Base-by-base conservation (phyloP, 1,140 invertebrate species). In the Conus betulinus region DNA sequence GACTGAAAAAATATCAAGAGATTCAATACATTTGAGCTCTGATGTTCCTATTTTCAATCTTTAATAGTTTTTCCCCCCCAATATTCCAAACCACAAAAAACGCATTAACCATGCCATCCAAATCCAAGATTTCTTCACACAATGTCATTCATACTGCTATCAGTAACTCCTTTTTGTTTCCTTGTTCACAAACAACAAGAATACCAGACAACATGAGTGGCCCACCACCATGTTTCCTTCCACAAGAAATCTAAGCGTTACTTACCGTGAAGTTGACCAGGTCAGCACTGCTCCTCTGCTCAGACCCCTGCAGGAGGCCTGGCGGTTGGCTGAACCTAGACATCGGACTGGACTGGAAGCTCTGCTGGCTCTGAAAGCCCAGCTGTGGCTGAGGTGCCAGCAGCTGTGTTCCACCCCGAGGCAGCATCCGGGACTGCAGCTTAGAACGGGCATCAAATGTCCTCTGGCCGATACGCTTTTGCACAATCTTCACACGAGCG, bases 401-500 rank as follows among this genome's bases (percentile, higher is more conserved):
- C 3, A 23, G 27, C 57, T 39, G 27, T 25, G 20, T 17, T 71
- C 67, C 67, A 71, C 7, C 23, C 23, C 74, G 67, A 6, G 57
- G 57, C 76, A 7, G 4, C 6, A 20, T n/a, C 23, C 67, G 11
- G 11, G 67, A 6, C 67, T 89, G 78, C 25, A 91, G 55, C 63
- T 87, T 85, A 20, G 91, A 89, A 51, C 90, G 57, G 15, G 92
- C 90, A 89, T 90, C 89, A 87, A 89, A 90, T 51, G 87, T 90
- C 60, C 89, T 88, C 78, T 91, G 88, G 23, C 87, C 79, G n/a
- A 87, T 82, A 51, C 88, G 85, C n/a, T 88, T 85, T 27, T 84
- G 84, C 20, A 90, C 76, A 60, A 91, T 88, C 89, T 91, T 92
- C n/a, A 87, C 85, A 27, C 90, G 87, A 55, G 89, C 89, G 89